phyloP scores from a whole-genome alignment of 1,140 invertebrate genomes.

The Dendroctonus valens region DNA sequence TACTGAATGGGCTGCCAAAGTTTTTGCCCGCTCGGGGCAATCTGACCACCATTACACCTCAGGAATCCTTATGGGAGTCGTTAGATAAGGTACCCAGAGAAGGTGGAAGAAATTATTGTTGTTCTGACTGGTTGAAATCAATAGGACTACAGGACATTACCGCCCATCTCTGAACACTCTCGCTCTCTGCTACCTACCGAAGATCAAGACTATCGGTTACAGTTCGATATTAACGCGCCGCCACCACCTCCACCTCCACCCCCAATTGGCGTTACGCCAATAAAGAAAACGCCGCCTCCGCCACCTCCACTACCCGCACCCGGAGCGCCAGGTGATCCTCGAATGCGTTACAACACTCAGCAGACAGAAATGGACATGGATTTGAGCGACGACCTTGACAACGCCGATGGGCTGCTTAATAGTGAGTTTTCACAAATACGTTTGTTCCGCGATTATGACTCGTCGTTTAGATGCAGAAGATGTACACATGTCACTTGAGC shows the following conservation, averaged over 20 bases:
- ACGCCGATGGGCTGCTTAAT: constrained; percentile 29
- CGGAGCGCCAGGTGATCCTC: constrained; percentile 4
- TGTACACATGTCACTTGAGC: constrained; percentile 34
- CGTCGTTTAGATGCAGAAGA: neutral
- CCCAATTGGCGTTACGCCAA: constrained; percentile 33
- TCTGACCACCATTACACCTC: constrained; percentile 34
- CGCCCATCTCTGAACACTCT: neutral
- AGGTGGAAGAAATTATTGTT: neutral
- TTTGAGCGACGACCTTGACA: constrained; percentile 63
- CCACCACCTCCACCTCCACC: constrained; percentile 46
- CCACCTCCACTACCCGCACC: constrained; percentile 13
- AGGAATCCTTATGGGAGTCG: constrained; percentile 28
- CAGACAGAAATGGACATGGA: constrained; percentile 62
- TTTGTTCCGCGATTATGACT: neutral
- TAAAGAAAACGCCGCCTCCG: constrained; percentile 6
- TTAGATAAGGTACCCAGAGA: constrained; percentile 33
- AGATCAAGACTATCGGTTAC: constrained; percentile 46
- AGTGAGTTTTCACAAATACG: neutral
- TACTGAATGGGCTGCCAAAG: neutral
- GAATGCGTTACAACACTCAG: neutral
- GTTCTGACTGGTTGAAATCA: neutral
- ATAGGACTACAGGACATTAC: constrained; percentile 15
- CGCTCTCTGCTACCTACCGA: constrained; percentile 7
- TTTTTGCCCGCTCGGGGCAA: constrained; percentile 47
- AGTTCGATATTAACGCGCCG: constrained; percentile 40